Percentiles rank a stretch among this genome's conserved stretches.
Conservation (phyloP, 2,797 vertebrate species). For the Picus viridis region DNA sequence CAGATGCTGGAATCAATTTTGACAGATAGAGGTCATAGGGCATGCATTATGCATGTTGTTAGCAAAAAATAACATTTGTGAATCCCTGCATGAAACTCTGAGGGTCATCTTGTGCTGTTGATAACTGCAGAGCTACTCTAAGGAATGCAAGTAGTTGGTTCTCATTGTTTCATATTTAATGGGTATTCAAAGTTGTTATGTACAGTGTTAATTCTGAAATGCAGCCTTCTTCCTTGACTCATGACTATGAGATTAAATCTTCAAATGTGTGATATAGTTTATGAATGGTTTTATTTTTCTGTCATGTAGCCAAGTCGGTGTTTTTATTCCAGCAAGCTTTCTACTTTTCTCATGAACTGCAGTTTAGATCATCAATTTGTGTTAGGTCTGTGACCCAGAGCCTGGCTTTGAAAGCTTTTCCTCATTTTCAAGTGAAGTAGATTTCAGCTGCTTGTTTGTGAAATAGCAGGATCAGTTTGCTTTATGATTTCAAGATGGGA, state of each 20-base stretch:
- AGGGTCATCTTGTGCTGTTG: background rate
- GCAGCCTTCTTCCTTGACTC: background rate
- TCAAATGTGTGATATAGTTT: background rate
- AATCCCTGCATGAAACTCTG: background rate
- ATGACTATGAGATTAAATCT: background rate
- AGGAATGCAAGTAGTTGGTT: background rate
- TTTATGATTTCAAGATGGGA: background rate
- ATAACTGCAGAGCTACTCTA: background rate
- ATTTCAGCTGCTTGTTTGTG: background rate
- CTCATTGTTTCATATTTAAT: background rate
- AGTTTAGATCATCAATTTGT: background rate
- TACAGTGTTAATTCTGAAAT: background rate
- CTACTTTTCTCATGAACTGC: background rate
- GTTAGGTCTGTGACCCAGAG: background rate
- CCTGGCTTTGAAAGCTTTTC: background rate
- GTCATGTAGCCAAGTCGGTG: background rate
- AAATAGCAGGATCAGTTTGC: background rate
- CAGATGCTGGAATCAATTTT: constrained; percentile 19
- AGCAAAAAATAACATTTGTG: background rate
- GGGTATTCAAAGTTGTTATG: background rate
- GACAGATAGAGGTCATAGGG: constrained; percentile 12
- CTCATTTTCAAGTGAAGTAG: background rate
- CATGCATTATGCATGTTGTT: background rate
- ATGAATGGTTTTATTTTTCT: background rate
- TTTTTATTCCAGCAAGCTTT: background rate